These are phyloP conservation scores for Sebastes trivittatus DNA, from an alignment of 2,797 vertebrate species.

Conservation along the genomic window DNA sequence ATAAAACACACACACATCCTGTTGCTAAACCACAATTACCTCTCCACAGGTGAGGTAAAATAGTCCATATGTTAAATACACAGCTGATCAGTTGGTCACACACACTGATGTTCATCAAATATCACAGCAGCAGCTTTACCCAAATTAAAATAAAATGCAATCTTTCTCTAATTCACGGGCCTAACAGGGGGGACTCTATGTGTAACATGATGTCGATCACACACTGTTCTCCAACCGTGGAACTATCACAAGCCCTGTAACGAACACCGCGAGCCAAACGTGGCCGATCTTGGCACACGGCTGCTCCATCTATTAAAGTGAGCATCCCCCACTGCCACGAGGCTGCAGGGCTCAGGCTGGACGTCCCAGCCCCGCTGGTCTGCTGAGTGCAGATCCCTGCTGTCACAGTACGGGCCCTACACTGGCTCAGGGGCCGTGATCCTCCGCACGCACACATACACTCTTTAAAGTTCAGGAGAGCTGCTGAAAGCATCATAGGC, in stretches of 20 bases:
- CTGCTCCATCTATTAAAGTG: slow-evolving; percentile 61
- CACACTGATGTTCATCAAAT: slow-evolving; percentile 14
- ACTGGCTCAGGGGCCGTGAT: slow-evolving; percentile 6
- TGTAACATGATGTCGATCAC: slow-evolving; percentile 63
- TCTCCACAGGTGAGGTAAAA: slow-evolving; percentile 27
- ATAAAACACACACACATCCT: slow-evolving; percentile 31
- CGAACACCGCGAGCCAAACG: slow-evolving; percentile 65
- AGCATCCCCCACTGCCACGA: slow-evolving; percentile 36
- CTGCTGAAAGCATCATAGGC: slow-evolving; percentile 7
- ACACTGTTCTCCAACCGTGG: slow-evolving; percentile 58
- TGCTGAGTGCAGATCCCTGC: slow-evolving; percentile 41
- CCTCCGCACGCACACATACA: background rate
- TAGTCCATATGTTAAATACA: slow-evolving; percentile 3
- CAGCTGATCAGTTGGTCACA: slow-evolving; percentile 17
- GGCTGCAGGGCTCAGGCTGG: slow-evolving; percentile 39
- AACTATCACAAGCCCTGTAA: slow-evolving; percentile 69
- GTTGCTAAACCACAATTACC: slow-evolving; percentile 12
- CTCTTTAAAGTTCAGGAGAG: background rate
- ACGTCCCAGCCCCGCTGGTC: slow-evolving; percentile 37
- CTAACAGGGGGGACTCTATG: background rate
- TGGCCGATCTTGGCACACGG: slow-evolving; percentile 59
- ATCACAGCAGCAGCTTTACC: slow-evolving; percentile 7
- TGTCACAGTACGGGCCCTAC: slow-evolving; percentile 11
- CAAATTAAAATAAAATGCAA: slow-evolving; percentile 27
- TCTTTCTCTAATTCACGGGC: slow-evolving; percentile 29